Percentiles rank a stretch among this genome's conserved stretches.
phyloP scores from a whole-genome alignment of 2,888 invertebrate genomes.

The Hyposoter didymator region DNA sequence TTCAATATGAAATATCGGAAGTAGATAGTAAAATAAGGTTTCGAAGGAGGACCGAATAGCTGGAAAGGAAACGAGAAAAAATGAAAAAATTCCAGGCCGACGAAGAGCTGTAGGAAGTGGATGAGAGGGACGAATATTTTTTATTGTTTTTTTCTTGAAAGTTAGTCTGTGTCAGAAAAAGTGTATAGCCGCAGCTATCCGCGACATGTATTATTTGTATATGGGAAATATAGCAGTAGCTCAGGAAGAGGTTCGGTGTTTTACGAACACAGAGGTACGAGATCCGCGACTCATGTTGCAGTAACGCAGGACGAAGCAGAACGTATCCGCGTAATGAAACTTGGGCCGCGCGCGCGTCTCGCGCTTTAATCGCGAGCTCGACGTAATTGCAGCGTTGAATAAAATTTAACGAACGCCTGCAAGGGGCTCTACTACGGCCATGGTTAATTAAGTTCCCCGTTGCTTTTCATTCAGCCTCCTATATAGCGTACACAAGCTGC shows the following conservation, averaged over 20 bases:
- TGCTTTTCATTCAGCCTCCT: conserved; percentile 60
- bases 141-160: neutral
- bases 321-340: conserved; percentile 62
- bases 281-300: conserved; percentile 22
- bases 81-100: neutral
- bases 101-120: neutral
- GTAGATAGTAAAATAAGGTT: neutral
- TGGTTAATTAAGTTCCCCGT: conserved; percentile 67
- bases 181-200: neutral
- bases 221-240: neutral
- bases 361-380: conserved; percentile 64
- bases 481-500: neutral
- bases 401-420: conserved; percentile 67
- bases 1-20: conserved; percentile 3
- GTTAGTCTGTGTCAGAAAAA: neutral
- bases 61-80: neutral
- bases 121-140: neutral
- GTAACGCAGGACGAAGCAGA: conserved; percentile 18
- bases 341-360: conserved; percentile 37
- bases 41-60: neutral
- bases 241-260: conserved; percentile 1
- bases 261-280: conserved; percentile 1
- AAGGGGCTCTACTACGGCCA: conserved; percentile 51
- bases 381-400: conserved; percentile 67
- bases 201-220: conserved; percentile 22